phyloP scores from a whole-genome alignment of 2,113 vertebrate genomes.

The Neomonachus schauinslandi region DNA sequence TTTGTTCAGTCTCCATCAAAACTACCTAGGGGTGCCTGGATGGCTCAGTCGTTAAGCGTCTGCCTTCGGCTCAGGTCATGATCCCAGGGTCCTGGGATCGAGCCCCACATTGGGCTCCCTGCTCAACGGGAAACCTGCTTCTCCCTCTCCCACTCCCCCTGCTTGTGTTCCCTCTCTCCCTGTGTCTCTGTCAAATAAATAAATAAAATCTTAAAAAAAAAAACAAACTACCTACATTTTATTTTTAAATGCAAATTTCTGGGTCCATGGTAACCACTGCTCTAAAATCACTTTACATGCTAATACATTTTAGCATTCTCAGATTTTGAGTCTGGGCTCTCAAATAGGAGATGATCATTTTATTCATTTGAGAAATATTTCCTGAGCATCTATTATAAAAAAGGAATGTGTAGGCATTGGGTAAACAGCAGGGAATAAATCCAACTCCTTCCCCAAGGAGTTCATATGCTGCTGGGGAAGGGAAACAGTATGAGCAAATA shows the following conservation, averaged over 20 bases:
- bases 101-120: too few species aligned
- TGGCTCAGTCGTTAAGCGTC: too few species aligned
- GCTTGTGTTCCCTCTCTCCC: too few species aligned
- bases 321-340: background rate
- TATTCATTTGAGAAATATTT: background rate
- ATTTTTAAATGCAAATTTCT: constrained; percentile 19
- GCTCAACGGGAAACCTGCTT: too few species aligned
- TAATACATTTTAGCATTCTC: background rate
- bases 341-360: background rate
- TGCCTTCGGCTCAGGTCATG: too few species aligned
- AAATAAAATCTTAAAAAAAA: too few species aligned
- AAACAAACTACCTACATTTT: background rate
- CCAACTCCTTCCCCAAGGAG: background rate
- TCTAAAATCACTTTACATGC: background rate
- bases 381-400: background rate
- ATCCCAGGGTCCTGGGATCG: too few species aligned
- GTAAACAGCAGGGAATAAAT: background rate
- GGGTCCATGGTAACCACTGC: background rate
- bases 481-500: background rate
- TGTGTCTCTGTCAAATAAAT: too few species aligned
- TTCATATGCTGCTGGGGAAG: background rate
- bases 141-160: too few species aligned
- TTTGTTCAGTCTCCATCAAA: background rate
- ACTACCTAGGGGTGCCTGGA: background rate
- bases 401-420: background rate